A percentile compares a stretch with the other conserved stretches of the same genome.
Conservation (phyloP, 2,113 vertebrate genomes). For the Myxocyprinus asiaticus region DNA sequence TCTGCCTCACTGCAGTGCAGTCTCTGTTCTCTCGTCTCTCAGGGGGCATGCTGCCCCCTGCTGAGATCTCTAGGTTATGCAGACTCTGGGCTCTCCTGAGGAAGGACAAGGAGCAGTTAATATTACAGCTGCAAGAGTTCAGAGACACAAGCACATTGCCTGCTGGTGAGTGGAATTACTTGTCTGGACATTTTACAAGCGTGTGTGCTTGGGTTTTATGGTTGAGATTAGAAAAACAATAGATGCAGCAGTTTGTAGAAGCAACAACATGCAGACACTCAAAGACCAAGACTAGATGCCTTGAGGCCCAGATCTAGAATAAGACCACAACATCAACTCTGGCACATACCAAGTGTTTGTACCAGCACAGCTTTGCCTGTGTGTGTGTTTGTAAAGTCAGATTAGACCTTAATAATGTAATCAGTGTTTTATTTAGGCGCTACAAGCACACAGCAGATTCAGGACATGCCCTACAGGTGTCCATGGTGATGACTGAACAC, state of each 20-base stretch:
- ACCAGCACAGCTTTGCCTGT: not conserved
- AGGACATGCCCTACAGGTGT: too few relatives aligned
- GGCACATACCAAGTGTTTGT: not conserved
- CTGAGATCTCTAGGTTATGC: conserved; percentile 60
- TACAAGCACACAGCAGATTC: not conserved
- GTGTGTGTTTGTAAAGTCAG: not conserved
- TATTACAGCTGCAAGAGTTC: conserved; percentile 61
- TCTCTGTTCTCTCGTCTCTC: conserved; percentile 61
- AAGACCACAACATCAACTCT: too few relatives aligned
- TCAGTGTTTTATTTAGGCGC: not conserved
- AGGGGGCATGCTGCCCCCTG: conserved; percentile 37
- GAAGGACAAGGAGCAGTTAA: conserved; percentile 55
- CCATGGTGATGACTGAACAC: too few relatives aligned
- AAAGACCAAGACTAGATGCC: too few relatives aligned
- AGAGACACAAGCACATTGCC: conserved; percentile 48
- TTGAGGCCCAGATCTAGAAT: too few relatives aligned
- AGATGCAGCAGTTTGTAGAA: too few relatives aligned
- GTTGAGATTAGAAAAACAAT: not conserved
- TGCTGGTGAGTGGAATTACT: conserved; percentile 61
- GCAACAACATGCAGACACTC: too few relatives aligned
- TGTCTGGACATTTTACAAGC: conserved; percentile 27
- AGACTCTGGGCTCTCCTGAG: conserved; percentile 58
- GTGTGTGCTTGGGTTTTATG: not conserved
- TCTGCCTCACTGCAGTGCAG: conserved; percentile 46
- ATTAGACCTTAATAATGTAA: conserved; percentile 15